Evolutionary conservation across 2,888 invertebrate species (phyloP).

Genomic region (Tetragonula carbonaria): DNA sequence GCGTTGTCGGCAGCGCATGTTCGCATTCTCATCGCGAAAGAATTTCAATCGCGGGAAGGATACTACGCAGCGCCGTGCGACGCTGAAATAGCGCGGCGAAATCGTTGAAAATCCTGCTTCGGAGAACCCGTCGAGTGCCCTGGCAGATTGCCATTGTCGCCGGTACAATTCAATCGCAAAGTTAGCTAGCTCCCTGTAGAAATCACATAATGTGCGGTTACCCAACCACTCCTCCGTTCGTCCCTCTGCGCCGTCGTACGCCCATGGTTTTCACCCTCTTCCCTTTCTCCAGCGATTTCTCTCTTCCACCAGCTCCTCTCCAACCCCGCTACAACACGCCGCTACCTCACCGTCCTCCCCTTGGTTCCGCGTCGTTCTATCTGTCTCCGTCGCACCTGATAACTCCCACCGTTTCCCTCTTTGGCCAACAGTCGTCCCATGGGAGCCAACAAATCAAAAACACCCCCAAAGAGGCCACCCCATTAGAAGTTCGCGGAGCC

Average conservation of each 20-base stretch:
- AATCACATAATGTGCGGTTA: slow-evolving; percentile 83
- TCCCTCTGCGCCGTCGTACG: slow-evolving; percentile 45
- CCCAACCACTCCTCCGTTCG: slow-evolving; percentile 68
- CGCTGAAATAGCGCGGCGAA: slow-evolving; percentile 51
- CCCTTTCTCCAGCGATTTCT: slow-evolving; percentile 45
- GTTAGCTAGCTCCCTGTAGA: slow-evolving; percentile 83
- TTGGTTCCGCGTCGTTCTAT: neutral
- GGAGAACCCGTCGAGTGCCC: slow-evolving; percentile 69
- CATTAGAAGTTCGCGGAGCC: slow-evolving; percentile 61
- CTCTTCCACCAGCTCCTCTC: slow-evolving; percentile 37
- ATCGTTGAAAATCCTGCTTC: slow-evolving; percentile 69
- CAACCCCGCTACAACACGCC: neutral
- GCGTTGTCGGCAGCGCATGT: neutral
- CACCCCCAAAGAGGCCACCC: slow-evolving; percentile 78
- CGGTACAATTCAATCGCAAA: slow-evolving; percentile 83
- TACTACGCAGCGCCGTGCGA: slow-evolving; percentile 19
- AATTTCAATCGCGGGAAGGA: slow-evolving; percentile 6
- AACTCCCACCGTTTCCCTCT: slow-evolving; percentile 17
- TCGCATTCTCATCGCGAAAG: slow-evolving; percentile 39
- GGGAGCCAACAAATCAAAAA: slow-evolving; percentile 82
- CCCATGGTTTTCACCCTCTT: slow-evolving; percentile 44
- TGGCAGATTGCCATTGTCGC: slow-evolving; percentile 83
- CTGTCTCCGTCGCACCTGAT: slow-evolving; percentile 20
- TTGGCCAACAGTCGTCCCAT: slow-evolving; percentile 48
- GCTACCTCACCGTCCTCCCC: neutral